A percentile compares a stretch with the other conserved stretches of the same genome.
Conservation (phyloP, 2,797 vertebrate species). For the Kryptolebias ocellatus region DNA sequence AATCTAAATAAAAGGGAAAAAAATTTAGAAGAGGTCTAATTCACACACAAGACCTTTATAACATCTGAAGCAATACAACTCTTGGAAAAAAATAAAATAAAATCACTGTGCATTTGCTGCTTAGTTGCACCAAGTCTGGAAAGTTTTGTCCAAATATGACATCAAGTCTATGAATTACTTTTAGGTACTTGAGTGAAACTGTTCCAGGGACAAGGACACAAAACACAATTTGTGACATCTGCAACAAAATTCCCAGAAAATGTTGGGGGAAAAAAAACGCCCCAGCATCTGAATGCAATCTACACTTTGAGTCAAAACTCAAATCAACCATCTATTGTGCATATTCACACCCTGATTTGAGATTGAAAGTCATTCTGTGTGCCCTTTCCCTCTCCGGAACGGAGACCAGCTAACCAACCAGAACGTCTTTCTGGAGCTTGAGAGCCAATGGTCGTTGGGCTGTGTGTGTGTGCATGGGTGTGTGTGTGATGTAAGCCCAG, state of each 20-base stretch:
- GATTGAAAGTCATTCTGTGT: slow-evolving; percentile 43
- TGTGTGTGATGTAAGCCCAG: slow-evolving; percentile 70
- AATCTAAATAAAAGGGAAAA: not conserved
- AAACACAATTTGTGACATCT: slow-evolving; percentile 2
- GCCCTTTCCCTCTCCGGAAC: slow-evolving; percentile 46
- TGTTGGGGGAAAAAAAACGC: too few relatives aligned
- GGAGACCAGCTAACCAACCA: slow-evolving; percentile 62
- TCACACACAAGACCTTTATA: slow-evolving; percentile 4
- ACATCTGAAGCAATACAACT: slow-evolving; percentile 16
- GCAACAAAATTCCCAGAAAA: not conserved
- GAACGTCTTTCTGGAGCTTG: slow-evolving; percentile 46
- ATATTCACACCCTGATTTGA: slow-evolving; percentile 41
- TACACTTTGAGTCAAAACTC: slow-evolving; percentile 28
- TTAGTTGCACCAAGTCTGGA: not conserved
- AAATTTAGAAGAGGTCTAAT: slow-evolving; percentile 24
- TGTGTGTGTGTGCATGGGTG: slow-evolving; percentile 20
- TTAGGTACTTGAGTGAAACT: not conserved
- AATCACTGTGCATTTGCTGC: slow-evolving; percentile 13
- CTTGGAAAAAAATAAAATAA: slow-evolving; percentile 25
- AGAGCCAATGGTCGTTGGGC: slow-evolving; percentile 46
- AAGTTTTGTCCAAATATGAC: slow-evolving; percentile 17
- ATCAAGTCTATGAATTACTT: not conserved
- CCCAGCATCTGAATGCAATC: slow-evolving; percentile 10
- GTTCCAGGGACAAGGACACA: slow-evolving; percentile 6
- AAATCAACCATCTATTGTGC: slow-evolving; percentile 36